These are phyloP conservation scores for Astyanax mexicanus DNA, from an alignment of 2,797 vertebrate genomes.

Conservation along the genomic window DNA sequence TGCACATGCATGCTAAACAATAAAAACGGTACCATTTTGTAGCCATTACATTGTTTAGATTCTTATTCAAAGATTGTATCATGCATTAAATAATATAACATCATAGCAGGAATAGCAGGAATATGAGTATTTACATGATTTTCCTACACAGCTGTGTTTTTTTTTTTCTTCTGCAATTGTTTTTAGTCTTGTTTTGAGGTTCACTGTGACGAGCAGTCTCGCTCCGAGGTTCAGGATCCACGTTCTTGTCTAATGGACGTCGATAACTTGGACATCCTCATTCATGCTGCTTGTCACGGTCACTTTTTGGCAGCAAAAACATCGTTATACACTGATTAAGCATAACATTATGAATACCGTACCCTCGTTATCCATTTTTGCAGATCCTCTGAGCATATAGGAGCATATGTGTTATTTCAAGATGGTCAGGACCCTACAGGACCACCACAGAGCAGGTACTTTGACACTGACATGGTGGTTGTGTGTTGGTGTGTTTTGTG, in stretches of 20 bases:
- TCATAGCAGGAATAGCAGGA: constrained; percentile 2
- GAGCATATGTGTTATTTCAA: too few relatives aligned
- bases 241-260: constrained; percentile 10
- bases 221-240: background rate
- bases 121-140: constrained; percentile 21
- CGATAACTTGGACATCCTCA: background rate
- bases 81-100: constrained; percentile 34
- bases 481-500: too few relatives aligned
- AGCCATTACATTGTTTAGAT: constrained; percentile 6
- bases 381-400: too few relatives aligned
- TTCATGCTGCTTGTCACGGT: background rate
- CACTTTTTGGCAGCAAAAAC: constrained; percentile 6
- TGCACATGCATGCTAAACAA: constrained; percentile 3
- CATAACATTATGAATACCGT: too few relatives aligned
- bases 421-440: too few relatives aligned
- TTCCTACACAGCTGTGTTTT: constrained; percentile 12
- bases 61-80: constrained; percentile 11
- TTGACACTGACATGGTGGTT: too few relatives aligned
- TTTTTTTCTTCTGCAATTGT: background rate
- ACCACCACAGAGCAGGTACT: too few relatives aligned
- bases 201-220: background rate
- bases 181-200: background rate
- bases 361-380: too few relatives aligned
- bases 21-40: constrained; percentile 22
- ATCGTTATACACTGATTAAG: too few relatives aligned